phyloP scores from a whole-genome alignment of 2,113 vertebrate genomes.

The Onychostoma macrolepis region DNA sequence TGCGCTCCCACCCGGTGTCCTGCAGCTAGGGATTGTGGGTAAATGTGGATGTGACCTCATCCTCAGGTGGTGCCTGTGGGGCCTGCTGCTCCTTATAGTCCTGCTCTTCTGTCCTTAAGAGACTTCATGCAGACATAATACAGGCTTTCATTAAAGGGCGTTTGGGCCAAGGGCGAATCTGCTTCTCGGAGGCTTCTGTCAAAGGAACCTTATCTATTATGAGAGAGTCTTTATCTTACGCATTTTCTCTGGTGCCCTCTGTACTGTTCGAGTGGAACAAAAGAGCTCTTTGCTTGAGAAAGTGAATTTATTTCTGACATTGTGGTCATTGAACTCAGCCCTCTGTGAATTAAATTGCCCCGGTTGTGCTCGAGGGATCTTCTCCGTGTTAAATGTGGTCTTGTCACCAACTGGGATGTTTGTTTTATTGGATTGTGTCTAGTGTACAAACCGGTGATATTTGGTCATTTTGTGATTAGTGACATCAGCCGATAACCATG shows the following conservation, averaged over 20 bases:
- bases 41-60: conserved; percentile 50
- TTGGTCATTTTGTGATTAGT: background rate
- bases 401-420: background rate
- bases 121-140: conserved; percentile 47
- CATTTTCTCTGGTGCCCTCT: conserved; percentile 43
- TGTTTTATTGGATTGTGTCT: background rate
- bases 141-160: conserved; percentile 49
- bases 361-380: conserved; percentile 19
- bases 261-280: conserved; percentile 42
- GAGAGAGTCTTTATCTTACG: conserved; percentile 45
- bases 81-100: conserved; percentile 22
- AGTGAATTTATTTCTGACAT: conserved; percentile 46
- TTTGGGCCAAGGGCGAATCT: conserved; percentile 48
- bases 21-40: conserved; percentile 26
- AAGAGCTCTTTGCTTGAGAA: conserved; percentile 38
- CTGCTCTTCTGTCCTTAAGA: conserved; percentile 39
- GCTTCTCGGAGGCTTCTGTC: conserved; percentile 44
- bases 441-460: background rate
- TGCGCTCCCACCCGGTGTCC: conserved; percentile 25
- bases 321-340: conserved; percentile 40
- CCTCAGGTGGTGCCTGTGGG: conserved; percentile 43
- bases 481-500: background rate
- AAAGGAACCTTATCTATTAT: conserved; percentile 48
- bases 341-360: conserved; percentile 36
- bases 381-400: conserved; percentile 1